Conservation (phyloP, 2,888 invertebrate genomes). For the Harmothoe impar region DNA sequence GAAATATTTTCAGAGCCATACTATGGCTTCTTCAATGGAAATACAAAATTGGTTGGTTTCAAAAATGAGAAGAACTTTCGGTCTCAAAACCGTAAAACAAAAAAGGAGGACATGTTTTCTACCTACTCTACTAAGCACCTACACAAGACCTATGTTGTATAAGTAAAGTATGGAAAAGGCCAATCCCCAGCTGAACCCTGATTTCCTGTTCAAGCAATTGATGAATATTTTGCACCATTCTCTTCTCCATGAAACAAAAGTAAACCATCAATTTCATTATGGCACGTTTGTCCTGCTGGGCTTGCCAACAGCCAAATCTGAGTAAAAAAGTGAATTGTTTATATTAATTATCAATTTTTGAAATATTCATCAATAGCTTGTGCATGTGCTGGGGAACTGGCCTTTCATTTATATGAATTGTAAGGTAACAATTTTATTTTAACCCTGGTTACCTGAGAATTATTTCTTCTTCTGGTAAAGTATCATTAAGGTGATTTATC, state of each 20-base stretch:
- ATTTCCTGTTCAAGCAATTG: not conserved
- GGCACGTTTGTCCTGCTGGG: not conserved
- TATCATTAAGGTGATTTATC: not conserved
- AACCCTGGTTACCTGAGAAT: conserved; percentile 47
- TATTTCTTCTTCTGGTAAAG: not conserved
- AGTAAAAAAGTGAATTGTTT: not conserved
- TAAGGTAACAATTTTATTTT: conserved; percentile 16
- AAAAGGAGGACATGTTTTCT: not conserved
- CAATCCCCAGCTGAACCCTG: not conserved
- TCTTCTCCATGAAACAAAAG: not conserved
- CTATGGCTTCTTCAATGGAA: not conserved
- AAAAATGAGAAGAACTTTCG: not conserved
- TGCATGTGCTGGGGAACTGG: not conserved
- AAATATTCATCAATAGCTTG: conserved; percentile 27
- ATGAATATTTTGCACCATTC: not conserved
- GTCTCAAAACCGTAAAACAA: not conserved
- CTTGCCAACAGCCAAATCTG: not conserved
- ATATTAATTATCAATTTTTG: not conserved
- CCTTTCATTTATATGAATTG: conserved; percentile 13
- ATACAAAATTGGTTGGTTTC: not conserved
- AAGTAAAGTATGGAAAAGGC: not conserved
- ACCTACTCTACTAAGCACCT: conserved; percentile 4
- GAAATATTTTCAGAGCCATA: not conserved
- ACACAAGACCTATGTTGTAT: not conserved
- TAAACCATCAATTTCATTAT: conserved; percentile 2